Evolutionary conservation across 1,140 invertebrate species (phyloP).

Genomic region (Ceratina japonica): DNA sequence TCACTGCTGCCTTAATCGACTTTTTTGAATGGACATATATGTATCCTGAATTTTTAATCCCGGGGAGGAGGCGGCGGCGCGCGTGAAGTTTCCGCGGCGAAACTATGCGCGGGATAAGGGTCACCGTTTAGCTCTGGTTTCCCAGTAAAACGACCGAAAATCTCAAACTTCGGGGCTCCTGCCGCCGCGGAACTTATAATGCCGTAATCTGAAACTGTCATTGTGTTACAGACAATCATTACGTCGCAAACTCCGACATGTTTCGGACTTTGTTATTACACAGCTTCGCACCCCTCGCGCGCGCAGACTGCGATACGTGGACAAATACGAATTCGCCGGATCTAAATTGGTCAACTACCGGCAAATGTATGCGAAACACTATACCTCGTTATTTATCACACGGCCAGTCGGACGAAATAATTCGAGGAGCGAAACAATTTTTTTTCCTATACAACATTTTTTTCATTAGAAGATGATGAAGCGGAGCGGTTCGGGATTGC

Average conservation of each 20-base stretch:
- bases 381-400: neutral
- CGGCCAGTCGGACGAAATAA: neutral
- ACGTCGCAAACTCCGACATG: conserved; percentile 8
- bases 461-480: neutral
- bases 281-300: neutral
- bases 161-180: conserved; percentile 29
- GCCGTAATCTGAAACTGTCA: conserved; percentile 66
- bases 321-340: neutral
- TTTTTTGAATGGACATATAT: neutral
- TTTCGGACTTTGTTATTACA: conserved; percentile 8
- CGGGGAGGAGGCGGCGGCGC: neutral
- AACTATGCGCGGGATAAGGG: conserved; percentile 25
- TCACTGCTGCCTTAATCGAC: too few relatives aligned
- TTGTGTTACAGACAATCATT: conserved; percentile 55
- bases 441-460: neutral
- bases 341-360: neutral
- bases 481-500: too few relatives aligned
- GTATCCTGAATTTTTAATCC: neutral
- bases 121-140: conserved; percentile 34
- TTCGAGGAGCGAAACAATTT: neutral
- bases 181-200: conserved; percentile 51
- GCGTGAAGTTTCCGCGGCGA: conserved; percentile 7
- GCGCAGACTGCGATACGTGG: neutral
- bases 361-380: neutral
- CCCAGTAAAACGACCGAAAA: conserved; percentile 45